These are phyloP conservation scores for Macrobrachium nipponense DNA, from an alignment of 1,140 invertebrate species.

Conservation along the genomic window DNA sequence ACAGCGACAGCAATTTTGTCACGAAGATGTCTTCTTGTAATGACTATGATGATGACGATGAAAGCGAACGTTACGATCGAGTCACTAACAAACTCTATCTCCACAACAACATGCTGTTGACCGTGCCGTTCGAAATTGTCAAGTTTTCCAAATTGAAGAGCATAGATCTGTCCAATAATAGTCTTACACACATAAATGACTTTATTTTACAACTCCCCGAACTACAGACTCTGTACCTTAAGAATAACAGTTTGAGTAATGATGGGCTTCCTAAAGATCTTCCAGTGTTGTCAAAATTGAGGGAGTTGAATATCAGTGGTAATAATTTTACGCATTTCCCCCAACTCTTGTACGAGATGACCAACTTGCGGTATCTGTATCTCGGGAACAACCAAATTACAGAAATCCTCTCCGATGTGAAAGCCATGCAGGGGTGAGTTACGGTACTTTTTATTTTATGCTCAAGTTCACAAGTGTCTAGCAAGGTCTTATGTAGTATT, in stretches of 20 bases:
- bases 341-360: slow-evolving; percentile 84
- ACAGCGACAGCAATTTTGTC: not conserved
- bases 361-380: slow-evolving; percentile 84
- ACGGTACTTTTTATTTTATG: not conserved
- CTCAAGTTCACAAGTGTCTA: too few relatives aligned
- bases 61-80: slow-evolving; percentile 31
- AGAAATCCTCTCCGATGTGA: slow-evolving; percentile 84
- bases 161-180: slow-evolving; percentile 90
- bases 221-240: slow-evolving; percentile 82
- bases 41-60: not conserved
- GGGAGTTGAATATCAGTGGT: slow-evolving; percentile 92
- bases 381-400: slow-evolving; percentile 87
- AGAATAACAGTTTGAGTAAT: slow-evolving; percentile 87
- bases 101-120: slow-evolving; percentile 61
- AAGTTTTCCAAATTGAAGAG: slow-evolving; percentile 71
- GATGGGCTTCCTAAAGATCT: slow-evolving; percentile 89
- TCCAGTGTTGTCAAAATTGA: slow-evolving; percentile 72
- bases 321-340: slow-evolving; percentile 88
- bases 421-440: slow-evolving; percentile 80
- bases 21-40: not conserved
- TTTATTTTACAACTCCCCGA: slow-evolving; percentile 78
- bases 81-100: slow-evolving; percentile 57
- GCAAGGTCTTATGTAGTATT: too few relatives aligned
- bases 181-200: slow-evolving; percentile 81
- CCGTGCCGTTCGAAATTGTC: slow-evolving; percentile 59